phyloP scores from a whole-genome alignment of 1,140 invertebrate genomes.

The Eupeodes corollae region DNA sequence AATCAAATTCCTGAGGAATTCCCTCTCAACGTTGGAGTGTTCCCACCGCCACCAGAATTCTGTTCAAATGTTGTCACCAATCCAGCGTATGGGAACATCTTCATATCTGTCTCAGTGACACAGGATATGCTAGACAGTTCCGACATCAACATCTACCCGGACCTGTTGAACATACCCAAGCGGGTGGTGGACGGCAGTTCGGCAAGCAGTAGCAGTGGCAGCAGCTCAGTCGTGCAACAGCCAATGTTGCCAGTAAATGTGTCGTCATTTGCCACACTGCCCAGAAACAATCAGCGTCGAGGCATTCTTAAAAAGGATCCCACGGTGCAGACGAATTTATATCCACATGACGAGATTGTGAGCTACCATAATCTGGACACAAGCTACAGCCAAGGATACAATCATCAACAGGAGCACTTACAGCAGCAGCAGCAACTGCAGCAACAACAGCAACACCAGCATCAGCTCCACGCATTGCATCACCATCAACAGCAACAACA shows the following conservation, averaged over 20 bases:
- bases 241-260: conserved; percentile 22
- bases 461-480: conserved; percentile 5
- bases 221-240: conserved; percentile 6
- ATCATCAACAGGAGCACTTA: conserved; percentile 9
- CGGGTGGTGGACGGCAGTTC: conserved; percentile 40
- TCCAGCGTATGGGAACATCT: conserved; percentile 57
- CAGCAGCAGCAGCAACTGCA: conserved; percentile 6
- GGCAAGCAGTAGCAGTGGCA: background rate
- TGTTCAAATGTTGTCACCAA: conserved; percentile 44
- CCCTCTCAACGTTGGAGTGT: conserved; percentile 40
- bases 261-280: conserved; percentile 50
- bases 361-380: conserved; percentile 33
- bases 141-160: conserved; percentile 57
- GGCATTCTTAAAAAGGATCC: conserved; percentile 34
- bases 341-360: conserved; percentile 34
- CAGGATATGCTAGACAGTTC: conserved; percentile 47
- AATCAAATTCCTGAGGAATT: conserved; percentile 30
- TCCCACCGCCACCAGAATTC: conserved; percentile 53
- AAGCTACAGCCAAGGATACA: conserved; percentile 17
- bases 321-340: conserved; percentile 24
- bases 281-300: conserved; percentile 37
- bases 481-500: conserved; percentile 14
- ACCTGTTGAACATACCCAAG: conserved; percentile 59
- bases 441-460: conserved; percentile 2
- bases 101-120: conserved; percentile 60